phyloP scores from a whole-genome alignment of 2,797 vertebrate species.

The Sciaenops ocellatus region DNA sequence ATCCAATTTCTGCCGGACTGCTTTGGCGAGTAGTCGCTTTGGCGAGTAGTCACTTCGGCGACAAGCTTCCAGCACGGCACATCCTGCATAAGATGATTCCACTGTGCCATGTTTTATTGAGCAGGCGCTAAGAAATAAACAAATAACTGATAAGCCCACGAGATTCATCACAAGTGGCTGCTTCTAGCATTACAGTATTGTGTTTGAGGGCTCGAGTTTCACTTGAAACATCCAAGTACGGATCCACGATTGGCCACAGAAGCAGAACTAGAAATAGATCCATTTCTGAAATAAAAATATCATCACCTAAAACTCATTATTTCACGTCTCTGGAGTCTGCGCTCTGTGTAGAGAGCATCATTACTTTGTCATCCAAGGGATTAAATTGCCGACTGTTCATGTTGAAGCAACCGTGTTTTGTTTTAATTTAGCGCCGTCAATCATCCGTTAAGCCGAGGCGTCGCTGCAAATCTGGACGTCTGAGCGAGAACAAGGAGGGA shows the following conservation, averaged over 20 bases:
- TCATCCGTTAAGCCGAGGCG: slow-evolving; percentile 21
- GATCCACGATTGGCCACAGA: not conserved
- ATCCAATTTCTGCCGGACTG: not conserved
- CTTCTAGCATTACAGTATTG: not conserved
- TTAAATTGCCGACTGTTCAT: slow-evolving; percentile 32
- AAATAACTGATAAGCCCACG: not conserved
- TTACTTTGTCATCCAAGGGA: slow-evolving; percentile 19
- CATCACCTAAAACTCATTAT: slow-evolving; percentile 26
- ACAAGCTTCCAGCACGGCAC: not conserved
- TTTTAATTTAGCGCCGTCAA: slow-evolving; percentile 64
- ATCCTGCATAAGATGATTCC: too few species aligned
- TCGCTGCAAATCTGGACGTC: slow-evolving; percentile 1
- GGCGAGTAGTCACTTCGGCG: rapidly evolving
- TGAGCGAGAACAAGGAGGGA: slow-evolving; percentile 26
- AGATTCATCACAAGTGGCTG: not conserved
- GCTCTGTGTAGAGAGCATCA: slow-evolving; percentile 9
- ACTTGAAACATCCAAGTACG: not conserved
- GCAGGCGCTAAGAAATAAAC: not conserved
- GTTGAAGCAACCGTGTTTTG: slow-evolving; percentile 34
- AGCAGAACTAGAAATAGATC: slow-evolving; percentile 30
- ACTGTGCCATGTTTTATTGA: not conserved
- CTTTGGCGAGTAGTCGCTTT: not conserved
- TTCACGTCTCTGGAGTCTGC: slow-evolving; percentile 1
- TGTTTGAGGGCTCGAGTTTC: not conserved
- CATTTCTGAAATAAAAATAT: slow-evolving; percentile 24